phyloP scores from a whole-genome alignment of 23 tunicate species.

The Styela clava region DNA sequence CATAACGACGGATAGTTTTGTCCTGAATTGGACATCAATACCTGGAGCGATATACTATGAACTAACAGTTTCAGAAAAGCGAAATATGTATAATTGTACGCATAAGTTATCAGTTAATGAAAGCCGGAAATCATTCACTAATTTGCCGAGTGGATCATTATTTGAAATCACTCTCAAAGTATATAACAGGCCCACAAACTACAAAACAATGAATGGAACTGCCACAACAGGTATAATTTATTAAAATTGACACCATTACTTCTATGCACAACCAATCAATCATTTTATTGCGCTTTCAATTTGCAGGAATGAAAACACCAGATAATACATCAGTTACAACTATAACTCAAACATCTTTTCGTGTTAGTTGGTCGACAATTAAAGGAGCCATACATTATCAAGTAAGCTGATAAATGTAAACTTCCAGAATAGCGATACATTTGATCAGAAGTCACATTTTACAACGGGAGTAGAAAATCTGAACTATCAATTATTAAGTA shows the following conservation, averaged over 20 bases:
- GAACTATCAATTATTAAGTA: no score
- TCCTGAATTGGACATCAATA: not conserved
- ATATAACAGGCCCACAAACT: not conserved
- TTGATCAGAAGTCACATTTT: no score
- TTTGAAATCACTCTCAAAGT: not conserved
- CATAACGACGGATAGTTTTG: not conserved
- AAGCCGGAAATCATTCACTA: not conserved
- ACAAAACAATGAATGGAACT: not conserved
- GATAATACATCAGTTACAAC: not conserved
- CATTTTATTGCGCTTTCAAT: no score
- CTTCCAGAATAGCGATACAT: no score
- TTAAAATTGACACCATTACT: no score
- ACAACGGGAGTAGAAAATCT: no score
- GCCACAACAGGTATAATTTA: constrained; percentile 5
- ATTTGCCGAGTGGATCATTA: not conserved
- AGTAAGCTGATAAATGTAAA: no score
- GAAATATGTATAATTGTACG: not conserved
- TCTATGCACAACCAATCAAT: no score
- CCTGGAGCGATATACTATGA: not conserved
- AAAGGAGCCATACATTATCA: not conserved
- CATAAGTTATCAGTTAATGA: not conserved
- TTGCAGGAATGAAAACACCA: not conserved
- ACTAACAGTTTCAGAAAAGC: not conserved
- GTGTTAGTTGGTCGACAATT: not conserved
- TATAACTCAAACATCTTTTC: not conserved